Evolutionary conservation across 23 tunicate species (phyloP), one percentile per base, ranked within the genome.

Genomic region (Ascidia mentula): DNA sequence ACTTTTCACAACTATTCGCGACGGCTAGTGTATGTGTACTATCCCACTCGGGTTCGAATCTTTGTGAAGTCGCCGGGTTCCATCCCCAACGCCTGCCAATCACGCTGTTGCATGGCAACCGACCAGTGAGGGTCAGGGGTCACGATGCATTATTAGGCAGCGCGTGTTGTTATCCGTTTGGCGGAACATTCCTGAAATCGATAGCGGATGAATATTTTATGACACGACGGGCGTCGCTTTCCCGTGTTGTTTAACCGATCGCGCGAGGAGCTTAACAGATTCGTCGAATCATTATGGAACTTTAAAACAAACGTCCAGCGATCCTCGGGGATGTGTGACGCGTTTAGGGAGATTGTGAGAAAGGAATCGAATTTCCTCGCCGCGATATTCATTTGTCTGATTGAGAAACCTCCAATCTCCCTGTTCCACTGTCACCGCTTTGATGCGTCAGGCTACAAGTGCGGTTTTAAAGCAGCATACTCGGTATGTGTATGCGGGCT

Each of bases 151-250:
- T 79, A 79, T 79, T 65, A 79, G 36, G 40, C 83, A 33, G 42
- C 20, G 75, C 60, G 74, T 79, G 74, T 79, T 79, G 59, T 81
- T 72, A 71, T 81, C 77, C 85, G 77, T 72, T 71, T 72, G 81
- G 37, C 69, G 35, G 78, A 36, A 34, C 71, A 77, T 31, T 73
- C 53, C 72, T 80, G 90, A 78, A 87, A 87, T 87, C 91, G 85
- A 87, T 87, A 87, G 78, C 80, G 74, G 32, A 75, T 87, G 69
- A 87, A 87, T 87, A 81, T 81, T 87, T 87, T 38, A 87, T 81
- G 69, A 81, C 37, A 26, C 79, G 73, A 32, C 86, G 86, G 34
- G 40, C 46, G 15, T 46, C n/a, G 32, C 46, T 26, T 38, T 9
- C 40, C 78, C 28, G 3, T 39, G 78, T 53, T 53, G 65, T 53